phyloP scores from a whole-genome alignment of 2,797 vertebrate genomes.

The Mallotus villosus region DNA sequence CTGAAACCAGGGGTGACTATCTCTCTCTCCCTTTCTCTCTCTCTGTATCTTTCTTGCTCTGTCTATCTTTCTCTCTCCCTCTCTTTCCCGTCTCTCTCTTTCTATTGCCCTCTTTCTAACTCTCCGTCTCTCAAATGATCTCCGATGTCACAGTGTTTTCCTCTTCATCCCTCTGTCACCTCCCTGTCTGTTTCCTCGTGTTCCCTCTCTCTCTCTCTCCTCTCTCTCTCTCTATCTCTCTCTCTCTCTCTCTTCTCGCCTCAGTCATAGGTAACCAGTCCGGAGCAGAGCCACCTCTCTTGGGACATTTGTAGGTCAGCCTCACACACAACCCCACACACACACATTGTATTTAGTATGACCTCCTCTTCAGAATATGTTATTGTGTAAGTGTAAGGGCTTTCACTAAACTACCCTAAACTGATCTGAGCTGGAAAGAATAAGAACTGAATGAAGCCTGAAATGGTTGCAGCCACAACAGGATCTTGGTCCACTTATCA shows the following conservation, averaged over 20 bases:
- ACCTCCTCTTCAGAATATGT: not conserved
- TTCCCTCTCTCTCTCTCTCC: no score
- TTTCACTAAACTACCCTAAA: constrained; percentile 12
- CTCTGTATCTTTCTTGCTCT: not conserved
- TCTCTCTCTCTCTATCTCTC: not conserved
- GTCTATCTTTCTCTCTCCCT: constrained; percentile 8
- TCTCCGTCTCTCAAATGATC: not conserved
- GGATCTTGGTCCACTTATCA: not conserved
- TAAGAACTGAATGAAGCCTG: constrained; percentile 19
- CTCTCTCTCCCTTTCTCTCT: not conserved
- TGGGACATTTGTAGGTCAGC: constrained; percentile 66
- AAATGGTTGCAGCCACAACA: not conserved
- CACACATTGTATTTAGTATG: not conserved
- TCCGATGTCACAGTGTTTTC: not conserved
- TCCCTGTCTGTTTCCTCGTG: no score
- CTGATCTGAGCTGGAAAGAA: constrained; percentile 25
- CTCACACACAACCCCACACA: constrained; percentile 23
- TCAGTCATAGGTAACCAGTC: constrained; percentile 59
- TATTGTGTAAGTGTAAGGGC: not conserved
- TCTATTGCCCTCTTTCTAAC: not conserved
- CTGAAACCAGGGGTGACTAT: no score
- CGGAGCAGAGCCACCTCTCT: constrained; percentile 49
- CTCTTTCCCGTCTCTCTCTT: not conserved
- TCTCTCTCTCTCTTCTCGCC: no score
- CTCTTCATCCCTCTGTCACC: no score